Percentiles rank a stretch among this genome's conserved stretches.
Evolutionary conservation across 2,113 vertebrate species (phyloP).

Genomic region (Raja brachyura): DNA sequence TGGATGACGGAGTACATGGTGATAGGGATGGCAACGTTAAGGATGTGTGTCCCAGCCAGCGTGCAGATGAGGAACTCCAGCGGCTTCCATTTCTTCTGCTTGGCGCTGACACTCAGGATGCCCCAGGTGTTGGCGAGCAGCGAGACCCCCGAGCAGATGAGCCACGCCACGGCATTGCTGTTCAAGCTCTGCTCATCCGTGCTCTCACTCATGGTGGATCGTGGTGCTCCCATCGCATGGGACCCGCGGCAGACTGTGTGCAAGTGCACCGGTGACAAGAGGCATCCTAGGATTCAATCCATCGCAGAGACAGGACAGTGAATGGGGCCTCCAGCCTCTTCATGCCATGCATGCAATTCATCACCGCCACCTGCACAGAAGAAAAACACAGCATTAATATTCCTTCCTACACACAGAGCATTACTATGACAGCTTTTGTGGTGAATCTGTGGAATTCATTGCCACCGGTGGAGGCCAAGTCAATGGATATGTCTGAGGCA

Average conservation of each 20-base stretch:
- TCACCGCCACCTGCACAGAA: background rate
- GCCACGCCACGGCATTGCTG: conserved; percentile 80
- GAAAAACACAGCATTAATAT: background rate
- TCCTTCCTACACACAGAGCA: no score
- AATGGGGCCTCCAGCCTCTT: background rate
- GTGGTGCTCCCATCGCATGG: conserved; percentile 35
- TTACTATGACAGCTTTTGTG: no score
- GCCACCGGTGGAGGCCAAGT: no score
- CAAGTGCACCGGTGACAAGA: conserved; percentile 48
- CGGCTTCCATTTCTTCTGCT: conserved; percentile 91
- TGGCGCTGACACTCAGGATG: conserved; percentile 82
- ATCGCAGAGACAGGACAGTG: conserved; percentile 26
- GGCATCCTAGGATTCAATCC: conserved; percentile 53
- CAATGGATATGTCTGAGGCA: no score
- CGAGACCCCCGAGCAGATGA: conserved; percentile 78
- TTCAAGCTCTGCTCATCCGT: conserved; percentile 62
- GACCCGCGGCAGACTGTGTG: conserved; percentile 46
- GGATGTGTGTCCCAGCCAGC: conserved; percentile 82
- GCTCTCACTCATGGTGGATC: conserved; percentile 73
- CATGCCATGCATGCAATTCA: background rate
- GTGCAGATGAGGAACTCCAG: conserved; percentile 85
- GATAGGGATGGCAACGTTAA: conserved; percentile 80
- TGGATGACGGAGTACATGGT: conserved; percentile 83
- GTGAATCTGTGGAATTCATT: no score
- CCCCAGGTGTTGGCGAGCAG: conserved; percentile 86